A percentile compares a stretch with the other conserved stretches of the same genome.
phyloP scores from a whole-genome alignment of 1,140 invertebrate species.

The Euura lappo region DNA sequence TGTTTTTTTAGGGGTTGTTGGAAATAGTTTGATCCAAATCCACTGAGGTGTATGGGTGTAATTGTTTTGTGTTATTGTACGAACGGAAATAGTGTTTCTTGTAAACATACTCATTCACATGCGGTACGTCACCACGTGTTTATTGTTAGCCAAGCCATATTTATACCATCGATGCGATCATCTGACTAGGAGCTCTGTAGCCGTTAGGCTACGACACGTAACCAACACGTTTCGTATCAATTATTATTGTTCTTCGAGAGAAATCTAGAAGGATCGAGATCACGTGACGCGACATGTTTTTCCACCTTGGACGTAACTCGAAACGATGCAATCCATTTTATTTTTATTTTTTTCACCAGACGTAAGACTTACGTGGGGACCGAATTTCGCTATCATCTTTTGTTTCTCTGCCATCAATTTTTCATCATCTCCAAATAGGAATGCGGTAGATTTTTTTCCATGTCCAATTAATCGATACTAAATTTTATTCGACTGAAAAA shows the following conservation, averaged over 20 bases:
- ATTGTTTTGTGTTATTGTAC: background rate
- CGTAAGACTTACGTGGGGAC: background rate
- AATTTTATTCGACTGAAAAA: no score
- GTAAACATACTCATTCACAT: background rate
- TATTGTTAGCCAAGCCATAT: background rate
- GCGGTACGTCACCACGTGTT: background rate
- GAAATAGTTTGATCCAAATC: no score
- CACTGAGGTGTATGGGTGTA: no score
- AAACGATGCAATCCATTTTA: background rate
- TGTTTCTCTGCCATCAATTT: no score
- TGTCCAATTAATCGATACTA: no score
- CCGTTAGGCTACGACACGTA: background rate
- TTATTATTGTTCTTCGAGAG: background rate
- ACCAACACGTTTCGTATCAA: background rate
- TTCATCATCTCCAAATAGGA: no score
- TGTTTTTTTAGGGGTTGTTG: no score
- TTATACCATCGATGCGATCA: constrained; percentile 1
- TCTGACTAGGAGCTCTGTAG: no score
- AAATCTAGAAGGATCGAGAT: background rate
- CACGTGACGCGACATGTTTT: background rate
- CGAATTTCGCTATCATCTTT: background rate
- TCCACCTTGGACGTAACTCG: background rate
- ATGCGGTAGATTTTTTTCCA: no score
- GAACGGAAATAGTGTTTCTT: background rate
- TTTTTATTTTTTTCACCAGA: background rate